A percentile compares a stretch with the other conserved stretches of the same genome.
These are phyloP conservation scores for Apocrypta bakeri DNA, from an alignment of 1,140 invertebrate genomes.

Conservation along the genomic window DNA sequence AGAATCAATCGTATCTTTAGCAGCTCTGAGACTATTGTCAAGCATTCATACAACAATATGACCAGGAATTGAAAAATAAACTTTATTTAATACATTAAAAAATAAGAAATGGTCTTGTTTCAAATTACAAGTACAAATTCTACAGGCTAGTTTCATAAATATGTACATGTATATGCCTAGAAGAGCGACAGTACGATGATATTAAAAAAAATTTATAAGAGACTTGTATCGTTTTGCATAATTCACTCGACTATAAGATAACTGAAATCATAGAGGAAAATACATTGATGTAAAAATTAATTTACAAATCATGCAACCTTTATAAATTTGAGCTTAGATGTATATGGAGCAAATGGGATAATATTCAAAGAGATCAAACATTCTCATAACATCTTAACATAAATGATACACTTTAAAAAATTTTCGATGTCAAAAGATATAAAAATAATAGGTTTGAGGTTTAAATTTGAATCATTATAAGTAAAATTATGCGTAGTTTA, in stretches of 20 bases:
- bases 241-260: slow-evolving; percentile 28
- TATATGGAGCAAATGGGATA: slow-evolving; percentile 63
- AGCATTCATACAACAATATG: slow-evolving; percentile 53
- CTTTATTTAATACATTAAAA: slow-evolving; percentile 65
- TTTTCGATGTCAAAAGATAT: slow-evolving; percentile 21
- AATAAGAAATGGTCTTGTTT: slow-evolving; percentile 65
- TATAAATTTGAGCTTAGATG: slow-evolving; percentile 21
- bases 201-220: slow-evolving; percentile 30
- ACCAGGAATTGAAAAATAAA: slow-evolving; percentile 67
- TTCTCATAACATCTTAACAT: slow-evolving; percentile 14
- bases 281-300: slow-evolving; percentile 27
- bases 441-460: slow-evolving; percentile 22
- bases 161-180: slow-evolving; percentile 67
- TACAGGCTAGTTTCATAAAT: slow-evolving; percentile 69
- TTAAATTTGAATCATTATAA: slow-evolving; percentile 11
- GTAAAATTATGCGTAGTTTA: slow-evolving; percentile 32
- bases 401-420: slow-evolving; percentile 30
- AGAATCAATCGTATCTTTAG: slow-evolving; percentile 24
- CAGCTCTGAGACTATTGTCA: slow-evolving; percentile 26
- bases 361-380: slow-evolving; percentile 47
- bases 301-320: slow-evolving; percentile 41
- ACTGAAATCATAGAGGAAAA: too few relatives aligned
- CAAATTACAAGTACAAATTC: slow-evolving; percentile 69
- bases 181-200: slow-evolving; percentile 31
- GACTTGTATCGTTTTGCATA: slow-evolving; percentile 28